A percentile compares a stretch with the other conserved stretches of the same genome.
phyloP scores from a whole-genome alignment of 2,888 invertebrate species.

The Protonemura montana region DNA sequence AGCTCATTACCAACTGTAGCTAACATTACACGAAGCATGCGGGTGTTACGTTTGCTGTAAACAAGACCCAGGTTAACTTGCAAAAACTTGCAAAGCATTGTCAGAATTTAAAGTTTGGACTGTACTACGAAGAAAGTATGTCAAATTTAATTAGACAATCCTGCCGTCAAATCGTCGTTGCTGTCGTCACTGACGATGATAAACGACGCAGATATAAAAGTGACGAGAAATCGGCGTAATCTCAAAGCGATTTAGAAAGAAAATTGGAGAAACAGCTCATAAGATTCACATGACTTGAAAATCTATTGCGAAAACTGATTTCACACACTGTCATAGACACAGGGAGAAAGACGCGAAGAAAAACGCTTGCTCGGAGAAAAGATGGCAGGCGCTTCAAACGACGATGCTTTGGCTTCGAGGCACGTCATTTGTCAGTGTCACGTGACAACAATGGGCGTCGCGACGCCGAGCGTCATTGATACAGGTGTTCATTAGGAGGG shows the following conservation, averaged over 20 bases:
- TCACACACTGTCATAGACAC: not conserved
- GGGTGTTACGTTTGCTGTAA: not conserved
- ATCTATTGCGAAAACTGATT: constrained; percentile 28
- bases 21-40: not conserved
- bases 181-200: constrained; percentile 5
- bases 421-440: constrained; percentile 43
- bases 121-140: not conserved
- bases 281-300: constrained; percentile 17
- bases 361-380: not conserved
- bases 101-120: too few species aligned
- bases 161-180: not conserved
- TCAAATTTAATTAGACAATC: not conserved
- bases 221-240: not conserved
- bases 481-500: constrained; percentile 38
- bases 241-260: constrained; percentile 21
- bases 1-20: not conserved
- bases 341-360: not conserved
- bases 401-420: constrained; percentile 23
- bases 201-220: not conserved
- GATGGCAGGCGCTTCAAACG: constrained; percentile 28
- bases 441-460: constrained; percentile 18
- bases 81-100: too few species aligned
- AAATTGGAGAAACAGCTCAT: constrained; percentile 14
- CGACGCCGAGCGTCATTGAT: constrained; percentile 20
- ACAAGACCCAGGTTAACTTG: too few species aligned